These are phyloP conservation scores for Mycetomoellerius zeteki DNA, from an alignment of 1,140 invertebrate species.

Conservation along the genomic window DNA sequence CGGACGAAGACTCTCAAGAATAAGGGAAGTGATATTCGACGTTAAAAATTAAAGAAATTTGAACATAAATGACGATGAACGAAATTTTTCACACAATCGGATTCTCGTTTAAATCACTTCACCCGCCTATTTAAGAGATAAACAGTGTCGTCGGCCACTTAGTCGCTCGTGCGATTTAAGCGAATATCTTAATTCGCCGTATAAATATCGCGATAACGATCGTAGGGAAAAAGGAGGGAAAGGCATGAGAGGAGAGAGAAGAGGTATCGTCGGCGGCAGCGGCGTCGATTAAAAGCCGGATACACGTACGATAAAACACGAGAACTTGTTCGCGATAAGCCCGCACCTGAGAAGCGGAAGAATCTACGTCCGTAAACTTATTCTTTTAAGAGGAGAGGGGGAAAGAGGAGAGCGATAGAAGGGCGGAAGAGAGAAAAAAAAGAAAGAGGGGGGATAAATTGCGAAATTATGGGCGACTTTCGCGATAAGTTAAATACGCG, in stretches of 20 bases:
- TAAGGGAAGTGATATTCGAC: not conserved
- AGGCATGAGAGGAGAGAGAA: not conserved
- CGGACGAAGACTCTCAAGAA: not conserved
- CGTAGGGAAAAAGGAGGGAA: not conserved
- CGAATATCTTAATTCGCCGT: conserved; percentile 57
- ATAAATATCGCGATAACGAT: conserved; percentile 65
- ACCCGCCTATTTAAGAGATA: not conserved
- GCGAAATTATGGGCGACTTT: conserved; percentile 1
- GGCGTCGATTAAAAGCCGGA: conserved; percentile 48
- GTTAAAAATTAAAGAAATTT: not conserved
- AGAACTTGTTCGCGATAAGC: conserved; percentile 45
- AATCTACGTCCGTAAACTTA: conserved; percentile 2
- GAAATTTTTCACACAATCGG: not conserved
- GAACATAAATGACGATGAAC: not conserved
- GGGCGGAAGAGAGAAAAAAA: too few relatives aligned
- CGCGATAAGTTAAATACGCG: not conserved
- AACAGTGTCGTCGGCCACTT: conserved; percentile 8
- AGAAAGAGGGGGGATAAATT: not conserved
- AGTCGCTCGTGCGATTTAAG: not conserved
- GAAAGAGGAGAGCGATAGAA: not conserved
- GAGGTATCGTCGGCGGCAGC: not conserved
- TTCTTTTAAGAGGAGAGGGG: not conserved
- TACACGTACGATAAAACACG: conserved; percentile 47
- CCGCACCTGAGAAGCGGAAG: conserved; percentile 22
- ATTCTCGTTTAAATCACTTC: not conserved